Conservation (phyloP, 1,140 invertebrate genomes). For the Papilio polytes region DNA sequence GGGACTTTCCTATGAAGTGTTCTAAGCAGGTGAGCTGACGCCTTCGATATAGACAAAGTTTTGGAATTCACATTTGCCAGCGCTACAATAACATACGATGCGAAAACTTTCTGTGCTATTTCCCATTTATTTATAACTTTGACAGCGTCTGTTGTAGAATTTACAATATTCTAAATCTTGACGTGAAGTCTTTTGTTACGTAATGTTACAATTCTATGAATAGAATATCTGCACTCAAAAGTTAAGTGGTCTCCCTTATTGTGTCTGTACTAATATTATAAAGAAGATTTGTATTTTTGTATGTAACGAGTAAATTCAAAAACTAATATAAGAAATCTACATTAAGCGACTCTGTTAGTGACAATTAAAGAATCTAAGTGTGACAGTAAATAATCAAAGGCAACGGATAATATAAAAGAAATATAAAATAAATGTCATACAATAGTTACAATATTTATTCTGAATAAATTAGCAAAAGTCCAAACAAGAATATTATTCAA, state of each 20-base stretch:
- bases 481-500: constrained; percentile 1
- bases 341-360: too few species aligned
- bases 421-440: background rate
- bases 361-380: too few species aligned
- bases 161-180: constrained; percentile 24
- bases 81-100: constrained; percentile 25
- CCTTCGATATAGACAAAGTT: constrained; percentile 20
- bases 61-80: constrained; percentile 25
- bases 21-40: constrained; percentile 11
- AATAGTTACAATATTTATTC: background rate
- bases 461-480: background rate
- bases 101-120: constrained; percentile 13
- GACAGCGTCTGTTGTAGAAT: constrained; percentile 13
- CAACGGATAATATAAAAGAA: background rate
- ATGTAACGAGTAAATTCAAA: too few species aligned
- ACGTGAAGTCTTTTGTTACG: background rate
- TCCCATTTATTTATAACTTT: constrained; percentile 26
- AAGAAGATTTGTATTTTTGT: too few species aligned
- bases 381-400: too few species aligned
- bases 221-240: background rate
- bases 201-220: background rate
- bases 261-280: background rate
- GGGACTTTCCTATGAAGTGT: constrained; percentile 5
- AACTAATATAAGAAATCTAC: too few species aligned
- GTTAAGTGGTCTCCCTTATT: background rate